Base-by-base conservation (phyloP, 1,140 invertebrate genomes). In the Drosophila truncata region DNA sequence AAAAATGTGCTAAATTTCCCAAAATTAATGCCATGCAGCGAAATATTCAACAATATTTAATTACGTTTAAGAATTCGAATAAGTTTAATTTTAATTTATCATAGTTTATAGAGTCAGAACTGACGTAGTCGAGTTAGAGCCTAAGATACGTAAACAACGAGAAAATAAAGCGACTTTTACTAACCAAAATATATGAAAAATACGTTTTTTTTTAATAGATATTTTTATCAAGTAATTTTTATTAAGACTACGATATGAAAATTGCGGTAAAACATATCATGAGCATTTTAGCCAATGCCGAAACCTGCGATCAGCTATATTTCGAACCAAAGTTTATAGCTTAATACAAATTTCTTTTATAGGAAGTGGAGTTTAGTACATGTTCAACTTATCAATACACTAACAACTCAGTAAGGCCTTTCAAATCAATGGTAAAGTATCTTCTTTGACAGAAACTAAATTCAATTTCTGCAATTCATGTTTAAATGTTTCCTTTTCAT, bases 1-100 rank as follows among this genome's bases (percentile, higher is more conserved):
- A 16, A 31, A 37, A 57, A 55, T 76, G 41, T 69, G 73, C 55
- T 77, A 59, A 60, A 70, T 67, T 64, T 35, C 29, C 49, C 63
- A 77, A 77, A 77, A 42, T 77, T 41, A 27, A 55, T 69, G 73
- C 73, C 73, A 77, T 61, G 55, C 63, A 61, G 64, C 54, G 23
- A 35, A n/a, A 41, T 23, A 50, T 35, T 54, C 31, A 59, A 33
- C 11, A 35, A 46, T 44, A 27, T 35, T 39, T 71, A 59, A 39
- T 33, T 66, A 41, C 50, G 14, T 23, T 35, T 54, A 49, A 16
- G 41, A 71, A 29, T 27, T 18, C 14, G 25, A 5, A 41, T n/a
- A 31, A 11, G 11, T 16, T 25, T 49, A 49, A 1, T 7, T 39
- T 49, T 66, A 66, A 73, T 6, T 73, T 61, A 73, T 73, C 29